A percentile compares a stretch with the other conserved stretches of the same genome.
These are phyloP conservation scores for Brachionichthys hirsutus DNA, from an alignment of 2,113 vertebrate species.

Conservation along the genomic window DNA sequence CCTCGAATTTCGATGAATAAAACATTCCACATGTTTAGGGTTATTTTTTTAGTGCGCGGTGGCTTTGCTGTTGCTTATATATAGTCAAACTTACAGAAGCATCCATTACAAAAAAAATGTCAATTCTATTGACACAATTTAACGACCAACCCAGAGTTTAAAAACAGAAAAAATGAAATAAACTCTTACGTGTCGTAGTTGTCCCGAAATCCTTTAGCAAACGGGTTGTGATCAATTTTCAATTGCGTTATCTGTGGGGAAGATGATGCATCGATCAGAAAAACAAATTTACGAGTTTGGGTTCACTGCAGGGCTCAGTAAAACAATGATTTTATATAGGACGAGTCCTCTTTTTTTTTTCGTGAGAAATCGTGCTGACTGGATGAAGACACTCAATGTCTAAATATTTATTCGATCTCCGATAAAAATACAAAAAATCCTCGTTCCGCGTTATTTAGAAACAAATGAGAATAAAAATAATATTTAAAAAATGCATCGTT, in stretches of 20 bases:
- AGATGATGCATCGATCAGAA: slow-evolving; percentile 6
- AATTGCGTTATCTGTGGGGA: slow-evolving; percentile 91
- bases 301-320: not conserved
- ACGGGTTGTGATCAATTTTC: slow-evolving; percentile 99
- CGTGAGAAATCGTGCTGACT: not conserved
- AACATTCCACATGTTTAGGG: too few species aligned
- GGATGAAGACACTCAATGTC: not conserved
- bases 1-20: not conserved
- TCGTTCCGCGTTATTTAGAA: too few species aligned
- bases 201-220: slow-evolving; percentile 99
- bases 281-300: not conserved
- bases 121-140: too few species aligned
- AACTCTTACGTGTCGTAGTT: slow-evolving; percentile 98
- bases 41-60: too few species aligned
- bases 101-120: too few species aligned
- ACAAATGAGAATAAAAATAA: not conserved
- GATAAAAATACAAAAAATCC: too few species aligned
- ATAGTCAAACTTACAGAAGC: too few species aligned
- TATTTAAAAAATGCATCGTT: not conserved
- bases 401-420: not conserved
- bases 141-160: too few species aligned
- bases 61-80: too few species aligned
- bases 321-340: too few species aligned
- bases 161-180: too few species aligned
- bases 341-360: not conserved